Base-by-base conservation (phyloP, 2,797 vertebrate genomes). In the Nyctalus aviator region DNA sequence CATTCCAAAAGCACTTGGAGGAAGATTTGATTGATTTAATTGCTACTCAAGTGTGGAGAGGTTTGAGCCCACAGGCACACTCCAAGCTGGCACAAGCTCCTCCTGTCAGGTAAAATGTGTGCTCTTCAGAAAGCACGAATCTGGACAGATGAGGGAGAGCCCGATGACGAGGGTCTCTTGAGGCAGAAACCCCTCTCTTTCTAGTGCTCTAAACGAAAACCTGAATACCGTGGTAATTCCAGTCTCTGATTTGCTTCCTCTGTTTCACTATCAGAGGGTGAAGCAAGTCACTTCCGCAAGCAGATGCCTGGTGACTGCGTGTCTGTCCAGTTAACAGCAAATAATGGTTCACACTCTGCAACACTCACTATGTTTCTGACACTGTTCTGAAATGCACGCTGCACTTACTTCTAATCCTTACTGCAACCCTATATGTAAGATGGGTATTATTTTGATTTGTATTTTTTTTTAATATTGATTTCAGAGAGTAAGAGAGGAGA, bases 21-120 rank as follows among this genome's bases (percentile, higher is more conserved):
- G 41, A 71, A 91, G 69, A 78, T 53, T 90, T 95, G 94, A 96
- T 94, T 97, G 95, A 97, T 96, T 97, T 97, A 97, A 97, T 96
- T 95, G 93, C 73, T 66, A 69, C 82, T 97, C 93, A 79, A 95
- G 90, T 91, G 90, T 94, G 86, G 69, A 95, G 85, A 93, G n/a
- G 1, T 79, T 85, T 66, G 35, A 93, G 73, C 93, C 92, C 41
- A 88, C 77, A 93, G 95, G 93, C 95, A 85, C 66, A 91, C 46
- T 88, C 68, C 57, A 79, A 95, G 64, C 46, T 77, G 46, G 30
- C 20, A 84, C 91, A 68, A 15, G 32, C 59, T 68, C 59, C 27
- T 90, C 46, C 91, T 90, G 79, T 89, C 95, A 90, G 76, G 27
- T 77, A 73, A 83, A 88, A 93, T 68, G 18, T 35, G 62, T 76